Evolutionary conservation across 2,888 invertebrate genomes (phyloP), one percentile per base, ranked within the genome.

Genomic region (Cecidostiba fungosa): DNA sequence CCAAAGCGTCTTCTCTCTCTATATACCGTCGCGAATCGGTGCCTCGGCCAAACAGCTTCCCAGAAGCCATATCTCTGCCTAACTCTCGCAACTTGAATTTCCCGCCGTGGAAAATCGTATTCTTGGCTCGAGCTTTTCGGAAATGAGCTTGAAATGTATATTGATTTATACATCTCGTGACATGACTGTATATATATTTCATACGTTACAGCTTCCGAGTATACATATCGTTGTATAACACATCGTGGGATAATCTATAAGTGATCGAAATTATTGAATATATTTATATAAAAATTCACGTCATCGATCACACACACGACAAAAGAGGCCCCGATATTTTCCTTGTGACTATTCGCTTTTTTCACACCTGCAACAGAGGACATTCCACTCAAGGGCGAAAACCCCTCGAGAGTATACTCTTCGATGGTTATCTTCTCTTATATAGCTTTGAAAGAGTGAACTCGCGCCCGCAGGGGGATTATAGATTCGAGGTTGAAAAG

Each of bases 41-140:
- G 14, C 23, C 79, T 72, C 73, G 29, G 83, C 84, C 78, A 77
- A 84, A 66, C 50, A 32, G 43, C 78, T 78, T 78, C 83, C 54
- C 26, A 72, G 83, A 83, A 83, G 70, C 29, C 43, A 32, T 36
- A 39, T 43, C 76, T 69, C 69, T 66, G 69, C 26, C 77, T n/a
- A 70, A n/a, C 26, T 70, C n/a, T 32, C 70, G 70, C 39, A 19
- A 36, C 39, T 36, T 59, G 23, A 59, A 59, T 59, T 59, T 59
- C 77, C 14, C 66, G n/a, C n/a, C 77, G 12, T 1, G 39, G 23
- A 77, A n/a, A 36, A 23, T 23, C 66, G 29, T 82, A 59, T 76
- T 39, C 23, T 47, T 82, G 47, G 77, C 59, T 3, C 39, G 62
- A 78, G 70, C 54, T 80, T 80, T 80, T 80, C 79, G 79, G 72